phyloP scores from a whole-genome alignment of 2,113 vertebrate genomes.

The Fulmarus glacialis region DNA sequence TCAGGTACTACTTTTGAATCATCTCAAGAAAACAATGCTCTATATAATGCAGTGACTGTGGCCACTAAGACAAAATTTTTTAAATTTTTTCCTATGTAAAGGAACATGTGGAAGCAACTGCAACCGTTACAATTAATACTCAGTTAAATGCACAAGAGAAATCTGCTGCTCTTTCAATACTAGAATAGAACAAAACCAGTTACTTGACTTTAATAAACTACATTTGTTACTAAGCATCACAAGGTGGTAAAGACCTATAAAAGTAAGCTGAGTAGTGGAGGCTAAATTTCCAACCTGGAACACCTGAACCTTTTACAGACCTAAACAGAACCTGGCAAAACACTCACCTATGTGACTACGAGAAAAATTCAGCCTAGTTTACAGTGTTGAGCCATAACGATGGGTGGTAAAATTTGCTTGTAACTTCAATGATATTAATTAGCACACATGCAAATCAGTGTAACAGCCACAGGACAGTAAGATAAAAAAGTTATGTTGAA shows the following conservation, averaged over 20 bases:
- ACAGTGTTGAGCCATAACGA: background rate
- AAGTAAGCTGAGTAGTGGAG: background rate
- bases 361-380: background rate
- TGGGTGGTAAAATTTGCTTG: background rate
- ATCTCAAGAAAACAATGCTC: background rate
- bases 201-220: background rate
- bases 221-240: background rate
- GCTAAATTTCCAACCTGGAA: background rate
- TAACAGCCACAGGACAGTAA: background rate
- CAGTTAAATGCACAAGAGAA: background rate
- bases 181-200: background rate
- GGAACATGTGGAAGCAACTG: background rate
- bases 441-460: background rate
- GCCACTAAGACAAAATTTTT: background rate
- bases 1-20: constrained; percentile 3
- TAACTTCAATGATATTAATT: background rate
- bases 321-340: background rate
- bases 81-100: background rate
- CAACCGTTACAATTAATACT: background rate
- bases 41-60: background rate
- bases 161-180: background rate
- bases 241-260: background rate
- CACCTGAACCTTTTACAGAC: background rate
- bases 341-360: rapidly evolving
- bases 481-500: background rate